These are phyloP conservation scores for Aporophyla nigra DNA, from an alignment of 2,888 invertebrate genomes.

Conservation along the genomic window DNA sequence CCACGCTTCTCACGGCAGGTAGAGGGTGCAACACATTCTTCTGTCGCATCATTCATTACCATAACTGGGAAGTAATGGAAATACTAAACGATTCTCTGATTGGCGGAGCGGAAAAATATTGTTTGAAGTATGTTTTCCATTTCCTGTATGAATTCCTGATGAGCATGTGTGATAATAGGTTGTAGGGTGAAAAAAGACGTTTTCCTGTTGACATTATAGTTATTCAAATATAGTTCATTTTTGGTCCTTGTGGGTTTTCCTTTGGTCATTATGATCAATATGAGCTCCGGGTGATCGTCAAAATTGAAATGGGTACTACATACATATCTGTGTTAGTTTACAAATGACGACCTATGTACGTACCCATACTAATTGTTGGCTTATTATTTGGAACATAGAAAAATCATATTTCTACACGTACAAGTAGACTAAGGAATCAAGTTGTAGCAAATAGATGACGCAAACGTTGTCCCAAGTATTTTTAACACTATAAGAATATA, in stretches of 20 bases:
- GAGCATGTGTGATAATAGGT: background rate
- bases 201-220: background rate
- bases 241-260: background rate
- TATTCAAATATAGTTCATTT: background rate
- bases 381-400: background rate
- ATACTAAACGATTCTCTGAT: slow-evolving; percentile 35
- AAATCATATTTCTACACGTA: background rate
- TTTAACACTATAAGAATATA: background rate
- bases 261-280: background rate
- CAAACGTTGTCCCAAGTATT: background rate
- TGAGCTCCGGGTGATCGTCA: background rate
- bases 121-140: slow-evolving; percentile 7
- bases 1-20: background rate
- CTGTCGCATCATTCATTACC: slow-evolving; percentile 29
- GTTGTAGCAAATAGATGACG: background rate
- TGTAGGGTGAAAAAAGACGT: background rate
- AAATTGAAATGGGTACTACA: background rate
- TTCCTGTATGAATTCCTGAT: background rate
- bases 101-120: slow-evolving; percentile 24
- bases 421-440: background rate
- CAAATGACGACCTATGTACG: background rate
- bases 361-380: background rate
- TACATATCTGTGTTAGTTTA: background rate
- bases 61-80: slow-evolving; percentile 32
- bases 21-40: slow-evolving; percentile 27